These are phyloP conservation scores for Chascanopsetta lugubris DNA, from an alignment of 2,113 vertebrate genomes.

Conservation along the genomic window DNA sequence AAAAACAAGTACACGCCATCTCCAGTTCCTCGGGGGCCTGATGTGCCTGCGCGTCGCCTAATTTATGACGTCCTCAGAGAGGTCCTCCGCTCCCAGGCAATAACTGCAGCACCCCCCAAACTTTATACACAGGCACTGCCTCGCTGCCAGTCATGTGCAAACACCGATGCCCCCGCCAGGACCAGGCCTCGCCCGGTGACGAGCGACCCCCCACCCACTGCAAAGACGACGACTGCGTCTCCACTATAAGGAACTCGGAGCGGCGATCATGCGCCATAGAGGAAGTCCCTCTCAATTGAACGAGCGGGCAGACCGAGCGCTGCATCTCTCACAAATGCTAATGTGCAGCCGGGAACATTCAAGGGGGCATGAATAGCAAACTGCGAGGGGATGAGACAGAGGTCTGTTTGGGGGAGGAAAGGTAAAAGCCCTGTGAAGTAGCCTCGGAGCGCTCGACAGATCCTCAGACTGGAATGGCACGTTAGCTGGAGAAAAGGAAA, in stretches of 20 bases:
- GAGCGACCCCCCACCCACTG: slow-evolving; percentile 40
- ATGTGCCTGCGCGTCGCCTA: slow-evolving; percentile 59
- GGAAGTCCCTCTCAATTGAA: slow-evolving; percentile 53
- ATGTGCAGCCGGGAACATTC: slow-evolving; percentile 65
- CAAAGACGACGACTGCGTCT: slow-evolving; percentile 32
- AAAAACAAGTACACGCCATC: slow-evolving; percentile 72
- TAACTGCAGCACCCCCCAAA: slow-evolving; percentile 32
- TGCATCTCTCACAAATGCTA: slow-evolving; percentile 63
- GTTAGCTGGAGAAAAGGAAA: slow-evolving; percentile 64
- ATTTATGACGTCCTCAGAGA: slow-evolving; percentile 72
- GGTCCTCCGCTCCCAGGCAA: slow-evolving; percentile 48
- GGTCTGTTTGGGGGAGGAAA: slow-evolving; percentile 62
- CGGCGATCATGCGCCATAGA: slow-evolving; percentile 37
- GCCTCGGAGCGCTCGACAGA: slow-evolving; percentile 60
- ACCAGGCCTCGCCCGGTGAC: slow-evolving; percentile 35
- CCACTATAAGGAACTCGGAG: slow-evolving; percentile 34
- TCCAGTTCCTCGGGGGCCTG: slow-evolving; percentile 57
- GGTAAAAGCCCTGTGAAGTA: slow-evolving; percentile 67
- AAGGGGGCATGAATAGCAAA: slow-evolving; percentile 60
- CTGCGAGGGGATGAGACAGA: slow-evolving; percentile 58
- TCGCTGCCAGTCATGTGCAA: slow-evolving; percentile 71
- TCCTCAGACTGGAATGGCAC: slow-evolving; percentile 60
- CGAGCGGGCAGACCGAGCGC: slow-evolving; percentile 41
- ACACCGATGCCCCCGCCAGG: slow-evolving; percentile 58
- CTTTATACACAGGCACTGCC: slow-evolving; percentile 56